Base-by-base conservation (phyloP, 2,888 invertebrate genomes). In the Plebejus melissa region DNA sequence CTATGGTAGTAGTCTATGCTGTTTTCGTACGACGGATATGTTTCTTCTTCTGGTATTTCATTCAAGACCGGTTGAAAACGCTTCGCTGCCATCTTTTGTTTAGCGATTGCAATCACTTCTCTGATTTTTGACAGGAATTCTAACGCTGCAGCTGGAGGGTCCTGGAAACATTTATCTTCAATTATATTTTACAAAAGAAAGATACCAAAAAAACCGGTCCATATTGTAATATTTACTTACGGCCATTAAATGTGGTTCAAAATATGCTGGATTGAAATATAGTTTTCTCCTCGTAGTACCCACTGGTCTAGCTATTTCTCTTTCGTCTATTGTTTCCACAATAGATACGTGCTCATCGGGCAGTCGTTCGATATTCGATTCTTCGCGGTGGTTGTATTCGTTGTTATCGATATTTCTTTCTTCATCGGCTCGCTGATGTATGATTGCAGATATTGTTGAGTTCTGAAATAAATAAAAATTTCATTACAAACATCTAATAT, bases 261-360 rank as follows among this genome's bases (percentile, higher is more conserved):
- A 98, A 86, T 98, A 98, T 7, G 98, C 98, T 0, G 98, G 98
- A 87, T 98, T 98, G 83, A 98, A 98, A 85, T 97, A 98, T 2
- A 98, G 92, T 84, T 98, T 97, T 80, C 96, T 94, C 75, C 97
- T 94, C 0, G 96, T 96, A 41, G 95, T 95, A 13, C 96, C 97
- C 78, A 95, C 95, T 13, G 95, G 95, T 81, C 95, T 92, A 11
- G 96, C 91, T 80, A 96, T 96, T 80, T 96, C 94, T 77, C 95
- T 91, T 74, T 96, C 96, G 78, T 96, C 96, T 79, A 96, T 94
- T 5, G 97, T 97, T 88, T 97, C 97, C 9, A 97, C 96, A 76
- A 97, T 97, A 1, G 97, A 96, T 9, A 97, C 97, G 84, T 97
- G 97, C 86, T 97, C 97, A 83, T 97, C 96, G 1, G 97, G 97